Evolutionary conservation across 2,797 vertebrate genomes (phyloP).

Genomic region (Tapirus indicus): DNA sequence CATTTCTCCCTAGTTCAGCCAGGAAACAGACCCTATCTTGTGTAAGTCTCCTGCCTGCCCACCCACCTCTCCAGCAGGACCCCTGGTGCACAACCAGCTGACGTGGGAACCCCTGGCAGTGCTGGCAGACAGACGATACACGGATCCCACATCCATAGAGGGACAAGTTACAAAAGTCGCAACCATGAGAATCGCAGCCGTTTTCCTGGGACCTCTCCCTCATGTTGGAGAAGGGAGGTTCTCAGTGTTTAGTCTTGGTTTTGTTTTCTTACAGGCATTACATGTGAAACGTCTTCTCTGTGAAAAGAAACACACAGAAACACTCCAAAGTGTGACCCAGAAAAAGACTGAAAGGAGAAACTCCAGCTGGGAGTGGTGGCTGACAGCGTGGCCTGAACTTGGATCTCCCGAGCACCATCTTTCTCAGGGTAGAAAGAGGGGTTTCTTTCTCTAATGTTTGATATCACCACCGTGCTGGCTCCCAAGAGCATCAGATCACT

Average conservation of each 20-base stretch:
- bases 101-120: neutral
- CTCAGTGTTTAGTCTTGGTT: neutral
- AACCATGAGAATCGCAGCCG: neutral
- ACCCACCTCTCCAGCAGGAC: neutral
- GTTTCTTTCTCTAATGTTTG: neutral
- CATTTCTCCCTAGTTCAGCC: slow-evolving; percentile 27
- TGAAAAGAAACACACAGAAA: slow-evolving; percentile 42
- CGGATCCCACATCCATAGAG: neutral
- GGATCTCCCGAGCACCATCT: neutral
- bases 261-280: neutral
- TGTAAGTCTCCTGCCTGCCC: neutral
- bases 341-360: slow-evolving; percentile 7
- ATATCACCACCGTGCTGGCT: neutral
- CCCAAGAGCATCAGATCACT: neutral
- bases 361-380: neutral
- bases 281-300: slow-evolving; percentile 32
- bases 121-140: neutral
- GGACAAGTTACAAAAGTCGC: neutral
- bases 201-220: neutral
- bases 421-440: neutral
- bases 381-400: neutral
- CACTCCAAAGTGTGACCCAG: neutral
- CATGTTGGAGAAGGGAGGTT: neutral
- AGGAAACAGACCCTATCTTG: slow-evolving; percentile 47
- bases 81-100: neutral